Conservation (phyloP, 2,888 invertebrate species). For the Zonitis immaculata region DNA sequence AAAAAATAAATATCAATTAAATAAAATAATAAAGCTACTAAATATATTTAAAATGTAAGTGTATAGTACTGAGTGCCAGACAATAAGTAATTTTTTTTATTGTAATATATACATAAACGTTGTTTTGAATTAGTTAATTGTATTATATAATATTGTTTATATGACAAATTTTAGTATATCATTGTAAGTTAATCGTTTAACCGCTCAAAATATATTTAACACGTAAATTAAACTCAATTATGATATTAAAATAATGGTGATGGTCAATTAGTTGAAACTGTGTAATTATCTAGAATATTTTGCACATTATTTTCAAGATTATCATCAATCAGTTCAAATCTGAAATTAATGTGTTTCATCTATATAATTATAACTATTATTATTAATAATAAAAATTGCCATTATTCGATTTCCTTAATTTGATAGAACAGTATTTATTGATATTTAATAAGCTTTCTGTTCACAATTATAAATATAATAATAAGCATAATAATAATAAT, state of each 20-base stretch:
- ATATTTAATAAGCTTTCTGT: slow-evolving; percentile 14
- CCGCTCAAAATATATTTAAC: slow-evolving; percentile 10
- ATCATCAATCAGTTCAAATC: background rate
- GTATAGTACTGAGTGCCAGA: slow-evolving; percentile 42
- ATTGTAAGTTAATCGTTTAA: slow-evolving; percentile 10
- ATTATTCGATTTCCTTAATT: slow-evolving; percentile 6
- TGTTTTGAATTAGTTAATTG: slow-evolving; percentile 14
- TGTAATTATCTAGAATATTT: slow-evolving; percentile 2
- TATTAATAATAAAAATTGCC: background rate
- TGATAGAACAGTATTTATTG: slow-evolving; percentile 7
- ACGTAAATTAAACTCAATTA: slow-evolving; percentile 4
- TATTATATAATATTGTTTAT: slow-evolving; percentile 20
- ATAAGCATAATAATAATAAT: too few species aligned
- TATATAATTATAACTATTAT: background rate
- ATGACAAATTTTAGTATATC: slow-evolving; percentile 12
- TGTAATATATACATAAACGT: slow-evolving; percentile 7
- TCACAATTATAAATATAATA: slow-evolving; percentile 5
- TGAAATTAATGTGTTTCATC: background rate
- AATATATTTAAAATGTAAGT: slow-evolving; percentile 29
- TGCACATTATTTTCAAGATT: background rate
- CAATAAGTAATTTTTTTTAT: slow-evolving; percentile 34
- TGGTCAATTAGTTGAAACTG: slow-evolving; percentile 15
- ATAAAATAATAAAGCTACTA: slow-evolving; percentile 22
- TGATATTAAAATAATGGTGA: slow-evolving; percentile 11
- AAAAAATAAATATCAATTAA: slow-evolving; percentile 16